Conservation (phyloP, 2,113 vertebrate genomes). For the Poecile atricapillus region DNA sequence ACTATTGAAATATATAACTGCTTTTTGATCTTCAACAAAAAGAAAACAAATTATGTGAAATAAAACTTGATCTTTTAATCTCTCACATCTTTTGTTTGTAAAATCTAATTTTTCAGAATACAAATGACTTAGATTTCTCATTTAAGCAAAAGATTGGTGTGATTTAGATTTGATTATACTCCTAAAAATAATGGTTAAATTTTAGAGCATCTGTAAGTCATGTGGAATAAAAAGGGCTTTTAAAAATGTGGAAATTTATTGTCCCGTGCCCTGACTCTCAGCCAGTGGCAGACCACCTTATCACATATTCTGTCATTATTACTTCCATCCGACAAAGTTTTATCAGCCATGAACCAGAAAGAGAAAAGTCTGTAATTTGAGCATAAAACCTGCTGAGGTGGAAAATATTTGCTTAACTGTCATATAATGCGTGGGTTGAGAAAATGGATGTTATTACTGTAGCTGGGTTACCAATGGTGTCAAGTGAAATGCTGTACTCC, state of each 20-base stretch:
- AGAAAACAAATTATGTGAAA: neutral
- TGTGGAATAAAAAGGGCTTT: neutral
- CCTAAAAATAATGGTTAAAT: neutral
- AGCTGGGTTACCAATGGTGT: neutral
- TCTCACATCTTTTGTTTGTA: neutral
- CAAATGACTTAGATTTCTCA: neutral
- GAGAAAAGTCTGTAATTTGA: neutral
- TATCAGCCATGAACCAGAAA: neutral
- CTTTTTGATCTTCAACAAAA: neutral
- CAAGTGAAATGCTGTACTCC: neutral
- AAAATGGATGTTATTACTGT: neutral
- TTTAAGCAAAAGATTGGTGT: neutral
- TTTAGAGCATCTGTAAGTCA: neutral
- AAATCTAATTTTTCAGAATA: neutral
- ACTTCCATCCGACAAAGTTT: neutral
- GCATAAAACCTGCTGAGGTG: neutral
- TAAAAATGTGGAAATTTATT: neutral
- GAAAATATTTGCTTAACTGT: neutral
- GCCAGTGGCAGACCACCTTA: neutral
- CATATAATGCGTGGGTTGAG: neutral
- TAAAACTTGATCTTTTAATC: neutral
- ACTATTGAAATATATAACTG: neutral
- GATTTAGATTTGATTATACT: neutral
- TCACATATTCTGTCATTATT: neutral
- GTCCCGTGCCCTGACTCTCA: neutral